A percentile compares a stretch with the other conserved stretches of the same genome.
phyloP scores from a whole-genome alignment of 1,140 invertebrate genomes.

The Dreissena rostriformis region DNA sequence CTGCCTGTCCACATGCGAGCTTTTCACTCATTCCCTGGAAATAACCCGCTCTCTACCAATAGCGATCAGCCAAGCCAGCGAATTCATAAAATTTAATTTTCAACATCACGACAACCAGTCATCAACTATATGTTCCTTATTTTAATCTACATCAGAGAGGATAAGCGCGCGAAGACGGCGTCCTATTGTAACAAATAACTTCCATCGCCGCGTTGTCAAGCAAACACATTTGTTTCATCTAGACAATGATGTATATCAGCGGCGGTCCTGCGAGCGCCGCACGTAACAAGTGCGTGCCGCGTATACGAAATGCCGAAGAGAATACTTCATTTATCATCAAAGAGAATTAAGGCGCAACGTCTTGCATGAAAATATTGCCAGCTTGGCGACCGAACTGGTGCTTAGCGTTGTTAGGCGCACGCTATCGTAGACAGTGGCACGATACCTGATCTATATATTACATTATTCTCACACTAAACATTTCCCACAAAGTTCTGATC shows the following conservation, averaged over 20 bases:
- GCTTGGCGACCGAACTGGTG: too few relatives aligned
- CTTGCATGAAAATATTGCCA: too few relatives aligned
- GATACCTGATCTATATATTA: too few relatives aligned
- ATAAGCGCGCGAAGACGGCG: conserved; percentile 6
- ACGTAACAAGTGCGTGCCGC: too few relatives aligned
- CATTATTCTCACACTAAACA: too few relatives aligned
- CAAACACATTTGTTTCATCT: conserved; percentile 24
- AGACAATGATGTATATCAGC: conserved; percentile 9
- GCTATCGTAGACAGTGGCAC: too few relatives aligned
- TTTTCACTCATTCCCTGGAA: conserved; percentile 40
- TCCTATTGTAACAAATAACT: conserved; percentile 22
- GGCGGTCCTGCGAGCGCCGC: too few relatives aligned
- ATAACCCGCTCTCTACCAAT: conserved; percentile 31
- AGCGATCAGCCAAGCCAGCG: conserved; percentile 45
- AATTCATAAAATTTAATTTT: conserved; percentile 57
- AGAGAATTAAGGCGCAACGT: too few relatives aligned
- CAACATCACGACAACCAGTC: conserved; percentile 50
- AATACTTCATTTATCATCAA: too few relatives aligned
- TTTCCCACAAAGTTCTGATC: too few relatives aligned
- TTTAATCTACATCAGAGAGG: conserved; percentile 10
- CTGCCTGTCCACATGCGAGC: conserved; percentile 37
- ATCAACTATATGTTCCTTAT: conserved; percentile 37
- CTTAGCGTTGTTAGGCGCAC: too few relatives aligned
- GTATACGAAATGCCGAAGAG: too few relatives aligned
- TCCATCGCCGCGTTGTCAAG: conserved; percentile 9